Evolutionary conservation across 1,140 invertebrate species (phyloP).

Genomic region (Drosophila orosa): DNA sequence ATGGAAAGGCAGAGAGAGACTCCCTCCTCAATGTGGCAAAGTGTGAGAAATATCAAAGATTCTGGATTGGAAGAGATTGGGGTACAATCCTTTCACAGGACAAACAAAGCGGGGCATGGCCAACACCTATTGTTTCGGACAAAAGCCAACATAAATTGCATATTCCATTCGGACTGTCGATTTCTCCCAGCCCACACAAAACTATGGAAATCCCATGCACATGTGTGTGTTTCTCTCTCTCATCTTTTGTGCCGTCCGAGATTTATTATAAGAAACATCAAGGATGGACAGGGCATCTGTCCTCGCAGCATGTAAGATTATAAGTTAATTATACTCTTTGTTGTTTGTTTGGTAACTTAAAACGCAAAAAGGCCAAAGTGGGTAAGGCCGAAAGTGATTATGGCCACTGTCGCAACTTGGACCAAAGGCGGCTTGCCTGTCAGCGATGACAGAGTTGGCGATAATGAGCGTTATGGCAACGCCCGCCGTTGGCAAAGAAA

Average conservation of each 20-base stretch:
- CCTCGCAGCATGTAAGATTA: slow-evolving; percentile 52
- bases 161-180: slow-evolving; percentile 1
- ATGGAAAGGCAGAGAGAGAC: neutral
- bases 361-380: slow-evolving; percentile 43
- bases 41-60: neutral
- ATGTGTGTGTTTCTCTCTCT: neutral
- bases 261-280: slow-evolving; percentile 23
- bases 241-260: slow-evolving; percentile 14
- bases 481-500: slow-evolving; percentile 20
- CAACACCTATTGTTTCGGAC: slow-evolving; percentile 11
- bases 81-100: slow-evolving; percentile 8
- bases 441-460: slow-evolving; percentile 25
- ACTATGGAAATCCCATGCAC: slow-evolving; percentile 10
- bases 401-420: slow-evolving; percentile 25
- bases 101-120: slow-evolving; percentile 6
- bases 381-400: slow-evolving; percentile 22
- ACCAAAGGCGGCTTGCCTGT: slow-evolving; percentile 19
- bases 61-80: no score
- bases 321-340: slow-evolving; percentile 73
- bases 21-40: neutral
- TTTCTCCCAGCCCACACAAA: neutral
- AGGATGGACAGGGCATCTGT: slow-evolving; percentile 4
- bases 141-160: slow-evolving; percentile 24
- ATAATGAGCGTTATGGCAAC: slow-evolving; percentile 74
- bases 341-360: slow-evolving; percentile 61